Base-by-base conservation (phyloP, 2,797 vertebrate species). In the Streptopelia turtur region DNA sequence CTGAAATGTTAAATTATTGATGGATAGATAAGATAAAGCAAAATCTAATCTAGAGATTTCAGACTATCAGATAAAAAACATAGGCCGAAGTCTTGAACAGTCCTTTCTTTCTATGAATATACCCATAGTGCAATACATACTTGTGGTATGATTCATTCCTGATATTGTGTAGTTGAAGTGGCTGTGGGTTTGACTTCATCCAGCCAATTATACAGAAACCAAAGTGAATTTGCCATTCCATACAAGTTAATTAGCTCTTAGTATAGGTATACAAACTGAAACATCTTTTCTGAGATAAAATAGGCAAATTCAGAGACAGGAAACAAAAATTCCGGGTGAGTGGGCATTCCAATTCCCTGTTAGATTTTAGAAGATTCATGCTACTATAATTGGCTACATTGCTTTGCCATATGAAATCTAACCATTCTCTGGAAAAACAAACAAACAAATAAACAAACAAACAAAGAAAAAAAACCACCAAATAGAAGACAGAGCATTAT, bases 341-440 rank as follows among this genome's bases (percentile, higher is more conserved):
- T 8, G 13, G 2, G 0, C 39, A 35, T 55, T 69, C 14, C 8
- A 39, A n/a, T 7, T 24, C 9, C 25, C 11, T 77, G 3, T 10
- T 72, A 10, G 21, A 2, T 30, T 16, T 76, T 39, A 83, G 17
- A 84, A 52, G 22, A 31, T 30, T 41, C 3, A 15, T 50, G 31
- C 25, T 31, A 7, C 28, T 49, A 10, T 12, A 23, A 14, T 9
- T 59, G 25, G 7, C n/a, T 43, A 16, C 5, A 5, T n/a, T 55
- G 11, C 6, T 85, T 76, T 68, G 24, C 24, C 52, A 25, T 5
- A 14, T 37, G 17, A 35, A 78, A 57, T 74, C 6, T 63, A 70
- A 28, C 7, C 7, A 35, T 47, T 55, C 22, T 81, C n/a, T 74
- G 43, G 35, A 78, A 60, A 59, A 65, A 65, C 11, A 22, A 66